phyloP scores from a whole-genome alignment of 2,113 vertebrate genomes.

The Neolamprologus fasciatus region DNA sequence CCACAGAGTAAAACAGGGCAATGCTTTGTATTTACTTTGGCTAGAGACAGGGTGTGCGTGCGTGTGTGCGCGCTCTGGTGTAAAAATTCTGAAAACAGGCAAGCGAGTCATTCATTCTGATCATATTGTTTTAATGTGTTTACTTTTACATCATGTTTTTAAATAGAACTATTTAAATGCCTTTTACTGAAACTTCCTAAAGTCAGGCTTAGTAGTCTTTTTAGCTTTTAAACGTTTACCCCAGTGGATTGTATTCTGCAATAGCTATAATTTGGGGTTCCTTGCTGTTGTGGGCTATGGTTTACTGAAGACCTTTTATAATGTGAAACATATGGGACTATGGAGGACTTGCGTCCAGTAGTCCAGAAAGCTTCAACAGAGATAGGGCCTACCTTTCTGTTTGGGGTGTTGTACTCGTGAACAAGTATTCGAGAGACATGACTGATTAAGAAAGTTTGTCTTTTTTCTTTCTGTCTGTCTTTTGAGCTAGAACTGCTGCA shows the following conservation, averaged over 20 bases:
- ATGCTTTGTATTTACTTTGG: slow-evolving; percentile 49
- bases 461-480: not conserved
- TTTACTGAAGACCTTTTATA: slow-evolving; percentile 30
- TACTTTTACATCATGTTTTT: not conserved
- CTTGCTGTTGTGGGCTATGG: slow-evolving; percentile 16
- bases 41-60: not conserved
- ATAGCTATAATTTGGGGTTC: slow-evolving; percentile 40
- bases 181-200: not conserved
- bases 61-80: not conserved
- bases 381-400: not conserved
- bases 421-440: not conserved
- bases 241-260: slow-evolving; percentile 20
- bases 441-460: not conserved
- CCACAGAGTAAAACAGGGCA: slow-evolving; percentile 23
- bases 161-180: not conserved
- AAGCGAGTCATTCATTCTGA: slow-evolving; percentile 49
- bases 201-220: not conserved
- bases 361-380: not conserved
- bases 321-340: slow-evolving; percentile 58
- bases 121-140: not conserved
- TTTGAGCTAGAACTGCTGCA: slow-evolving; percentile 48
- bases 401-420: not conserved
- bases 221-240: not conserved
- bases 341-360: not conserved
- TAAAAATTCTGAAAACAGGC: not conserved